phyloP scores from a whole-genome alignment of 2,797 vertebrate species.

The Agapornis canus region DNA sequence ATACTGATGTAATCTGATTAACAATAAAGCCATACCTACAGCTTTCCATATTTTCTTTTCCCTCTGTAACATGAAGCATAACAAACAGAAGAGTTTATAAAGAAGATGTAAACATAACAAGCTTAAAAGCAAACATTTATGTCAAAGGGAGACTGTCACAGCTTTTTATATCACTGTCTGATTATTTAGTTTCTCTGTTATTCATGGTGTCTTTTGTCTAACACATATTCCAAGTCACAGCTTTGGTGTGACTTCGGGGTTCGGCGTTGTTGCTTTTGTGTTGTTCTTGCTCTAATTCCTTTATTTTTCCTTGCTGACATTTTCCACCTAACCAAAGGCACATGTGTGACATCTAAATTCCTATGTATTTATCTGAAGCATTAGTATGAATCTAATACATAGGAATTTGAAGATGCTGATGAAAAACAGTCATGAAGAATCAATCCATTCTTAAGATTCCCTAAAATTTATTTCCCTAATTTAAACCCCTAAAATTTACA shows the following conservation, averaged over 20 bases:
- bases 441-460: background rate
- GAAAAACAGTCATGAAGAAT: constrained; percentile 19
- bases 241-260: background rate
- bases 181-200: background rate
- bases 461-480: background rate
- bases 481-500: background rate
- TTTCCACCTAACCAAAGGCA: background rate
- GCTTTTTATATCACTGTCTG: background rate
- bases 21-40: background rate
- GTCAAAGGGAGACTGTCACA: background rate
- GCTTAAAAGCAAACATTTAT: background rate
- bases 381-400: background rate
- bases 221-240: background rate
- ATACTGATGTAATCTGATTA: background rate
- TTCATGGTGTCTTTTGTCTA: background rate
- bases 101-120: background rate
- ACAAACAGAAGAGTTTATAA: background rate
- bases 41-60: background rate
- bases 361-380: background rate
- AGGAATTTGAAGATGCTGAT: constrained; percentile 12
- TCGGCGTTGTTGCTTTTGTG: background rate
- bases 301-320: background rate
- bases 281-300: background rate
- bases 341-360: background rate
- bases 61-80: background rate